phyloP scores from a whole-genome alignment of 2,113 vertebrate species.

The Gallinago undulata region DNA sequence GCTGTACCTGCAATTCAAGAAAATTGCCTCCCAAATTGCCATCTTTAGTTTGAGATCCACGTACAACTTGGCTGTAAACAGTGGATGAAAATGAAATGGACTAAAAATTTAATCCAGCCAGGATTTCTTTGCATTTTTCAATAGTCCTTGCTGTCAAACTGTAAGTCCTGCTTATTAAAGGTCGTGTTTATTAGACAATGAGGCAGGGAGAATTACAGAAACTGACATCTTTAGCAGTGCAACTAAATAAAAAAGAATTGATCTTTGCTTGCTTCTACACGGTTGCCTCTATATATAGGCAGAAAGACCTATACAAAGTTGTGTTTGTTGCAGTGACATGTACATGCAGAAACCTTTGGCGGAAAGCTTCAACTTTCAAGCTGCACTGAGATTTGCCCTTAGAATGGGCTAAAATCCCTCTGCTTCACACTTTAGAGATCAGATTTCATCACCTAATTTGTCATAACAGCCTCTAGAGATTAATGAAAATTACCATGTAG shows the following conservation, averaged over 20 bases:
- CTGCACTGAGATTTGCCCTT: not conserved
- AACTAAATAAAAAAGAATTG: not conserved
- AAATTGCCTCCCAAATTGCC: constrained; percentile 68
- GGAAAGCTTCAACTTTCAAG: not conserved
- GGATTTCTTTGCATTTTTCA: not conserved
- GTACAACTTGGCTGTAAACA: constrained; percentile 14
- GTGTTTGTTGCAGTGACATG: not conserved
- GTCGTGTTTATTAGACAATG: not conserved
- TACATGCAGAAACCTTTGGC: not conserved
- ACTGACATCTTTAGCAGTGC: not conserved
- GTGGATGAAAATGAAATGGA: constrained; percentile 44
- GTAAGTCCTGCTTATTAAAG: constrained; percentile 31
- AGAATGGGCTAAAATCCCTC: not conserved
- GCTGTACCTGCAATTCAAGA: constrained; percentile 63
- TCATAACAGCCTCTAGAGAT: not conserved
- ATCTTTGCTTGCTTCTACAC: not conserved
- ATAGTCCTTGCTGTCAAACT: not conserved
- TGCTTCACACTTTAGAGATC: not conserved
- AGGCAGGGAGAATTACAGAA: not conserved
- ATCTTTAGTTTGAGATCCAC: constrained; percentile 61
- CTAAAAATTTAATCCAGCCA: constrained; percentile 53
- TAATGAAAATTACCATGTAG: not conserved
- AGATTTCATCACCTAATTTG: constrained; percentile 45
- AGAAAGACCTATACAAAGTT: not conserved
- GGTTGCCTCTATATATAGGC: not conserved